Evolutionary conservation across 2,888 invertebrate genomes (phyloP).

Genomic region (Drosophila affinis): DNA sequence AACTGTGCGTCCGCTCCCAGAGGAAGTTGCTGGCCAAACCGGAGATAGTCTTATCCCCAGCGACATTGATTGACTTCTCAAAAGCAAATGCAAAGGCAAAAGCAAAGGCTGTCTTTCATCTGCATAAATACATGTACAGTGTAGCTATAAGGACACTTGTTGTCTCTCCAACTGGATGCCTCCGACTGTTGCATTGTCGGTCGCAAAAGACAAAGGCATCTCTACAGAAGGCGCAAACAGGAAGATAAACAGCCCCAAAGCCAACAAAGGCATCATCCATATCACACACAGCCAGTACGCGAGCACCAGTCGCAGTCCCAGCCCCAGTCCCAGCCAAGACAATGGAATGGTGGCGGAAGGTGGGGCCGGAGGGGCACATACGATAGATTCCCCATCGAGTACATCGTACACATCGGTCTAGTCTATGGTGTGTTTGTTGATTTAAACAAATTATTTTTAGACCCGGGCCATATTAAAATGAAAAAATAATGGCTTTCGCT

Average conservation of each 20-base stretch:
- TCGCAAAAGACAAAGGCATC: constrained; percentile 67
- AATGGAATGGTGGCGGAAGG: background rate
- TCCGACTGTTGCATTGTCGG: constrained; percentile 55
- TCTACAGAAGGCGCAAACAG: constrained; percentile 62
- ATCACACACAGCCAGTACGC: constrained; percentile 23
- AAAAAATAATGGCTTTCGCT: constrained; percentile 67
- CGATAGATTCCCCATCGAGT: constrained; percentile 26
- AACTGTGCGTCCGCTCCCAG: background rate
- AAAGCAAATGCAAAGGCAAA: constrained; percentile 49
- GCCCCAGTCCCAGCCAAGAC: background rate
- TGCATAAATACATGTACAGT: constrained; percentile 33
- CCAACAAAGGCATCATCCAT: constrained; percentile 35
- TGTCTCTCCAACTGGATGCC: constrained; percentile 38
- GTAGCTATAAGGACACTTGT: constrained; percentile 45
- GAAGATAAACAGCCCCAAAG: constrained; percentile 21
- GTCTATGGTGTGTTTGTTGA: constrained; percentile 48
- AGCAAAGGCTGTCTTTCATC: constrained; percentile 17
- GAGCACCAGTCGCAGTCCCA: constrained; percentile 3
- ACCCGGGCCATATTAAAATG: constrained; percentile 62
- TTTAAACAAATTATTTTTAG: constrained; percentile 74
- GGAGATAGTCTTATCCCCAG: constrained; percentile 36
- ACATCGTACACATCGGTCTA: constrained; percentile 22
- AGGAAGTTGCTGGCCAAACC: background rate
- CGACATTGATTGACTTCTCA: constrained; percentile 70
- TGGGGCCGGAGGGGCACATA: background rate